phyloP scores from a whole-genome alignment of 2,797 vertebrate species.

The Neopelma chrysocephalum region DNA sequence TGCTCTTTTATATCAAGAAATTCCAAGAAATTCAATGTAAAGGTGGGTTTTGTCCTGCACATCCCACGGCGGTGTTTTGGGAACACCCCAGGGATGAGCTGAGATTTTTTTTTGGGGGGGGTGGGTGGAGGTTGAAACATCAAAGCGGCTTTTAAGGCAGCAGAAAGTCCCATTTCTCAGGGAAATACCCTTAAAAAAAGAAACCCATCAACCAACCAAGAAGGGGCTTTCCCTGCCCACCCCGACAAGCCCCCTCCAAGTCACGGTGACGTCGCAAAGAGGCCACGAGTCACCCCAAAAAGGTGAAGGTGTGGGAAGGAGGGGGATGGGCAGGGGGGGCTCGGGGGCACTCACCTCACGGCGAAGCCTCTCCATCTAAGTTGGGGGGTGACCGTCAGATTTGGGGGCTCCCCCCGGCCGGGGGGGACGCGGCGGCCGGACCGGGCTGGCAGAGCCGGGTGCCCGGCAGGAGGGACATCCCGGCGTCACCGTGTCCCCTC shows the following conservation, averaged over 20 bases:
- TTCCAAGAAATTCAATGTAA: background rate
- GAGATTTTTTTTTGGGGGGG: background rate
- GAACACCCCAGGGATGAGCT: background rate
- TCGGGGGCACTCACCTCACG: background rate
- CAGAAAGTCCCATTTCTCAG: background rate
- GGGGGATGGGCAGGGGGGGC: background rate
- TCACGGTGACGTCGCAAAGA: background rate
- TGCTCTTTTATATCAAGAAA: background rate
- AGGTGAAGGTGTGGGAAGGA: rapidly evolving
- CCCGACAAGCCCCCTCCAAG: background rate
- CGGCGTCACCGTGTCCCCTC: background rate
- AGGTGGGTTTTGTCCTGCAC: background rate
- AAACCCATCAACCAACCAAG: background rate
- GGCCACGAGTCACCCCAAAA: background rate
- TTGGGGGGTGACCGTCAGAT: background rate
- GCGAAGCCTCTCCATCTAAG: background rate
- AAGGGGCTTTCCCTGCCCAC: background rate
- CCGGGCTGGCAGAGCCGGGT: background rate
- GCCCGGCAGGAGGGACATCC: background rate
- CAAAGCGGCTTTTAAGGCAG: background rate
- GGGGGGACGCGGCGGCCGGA: background rate
- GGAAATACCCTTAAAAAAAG: background rate
- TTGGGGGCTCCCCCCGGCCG: background rate
- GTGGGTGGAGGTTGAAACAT: rapidly evolving
- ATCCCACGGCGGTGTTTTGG: background rate